Percentiles rank a stretch among this genome's conserved stretches.
Conservation (phyloP, 2,113 vertebrate genomes). For the Apteryx mantelli region DNA sequence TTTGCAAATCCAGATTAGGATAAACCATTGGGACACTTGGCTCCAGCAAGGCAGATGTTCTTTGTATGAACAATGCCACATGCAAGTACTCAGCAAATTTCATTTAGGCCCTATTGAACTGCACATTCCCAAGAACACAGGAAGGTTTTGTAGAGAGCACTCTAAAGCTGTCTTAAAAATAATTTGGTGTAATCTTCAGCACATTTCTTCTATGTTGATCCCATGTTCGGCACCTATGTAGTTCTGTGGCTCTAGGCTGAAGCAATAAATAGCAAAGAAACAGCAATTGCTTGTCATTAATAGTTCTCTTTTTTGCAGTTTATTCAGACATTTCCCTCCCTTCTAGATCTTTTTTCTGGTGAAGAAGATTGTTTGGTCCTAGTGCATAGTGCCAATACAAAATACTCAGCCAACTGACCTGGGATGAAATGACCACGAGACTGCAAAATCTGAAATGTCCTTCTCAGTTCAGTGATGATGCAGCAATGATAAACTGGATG, state of each 20-base stretch:
- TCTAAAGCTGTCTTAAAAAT: neutral
- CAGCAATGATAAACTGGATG: neutral
- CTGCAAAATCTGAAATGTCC: conserved; percentile 6
- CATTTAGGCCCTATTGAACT: neutral
- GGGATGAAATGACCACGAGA: neutral
- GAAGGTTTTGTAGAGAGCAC: neutral
- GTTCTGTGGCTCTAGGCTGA: neutral
- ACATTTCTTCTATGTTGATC: neutral
- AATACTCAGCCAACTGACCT: neutral
- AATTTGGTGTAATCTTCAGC: neutral
- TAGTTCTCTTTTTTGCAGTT: neutral
- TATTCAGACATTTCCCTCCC: neutral
- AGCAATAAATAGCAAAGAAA: neutral
- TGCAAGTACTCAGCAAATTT: neutral
- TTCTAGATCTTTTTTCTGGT: neutral
- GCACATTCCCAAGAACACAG: neutral
- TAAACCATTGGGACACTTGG: neutral
- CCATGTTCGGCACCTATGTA: neutral
- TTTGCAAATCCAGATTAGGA: neutral
- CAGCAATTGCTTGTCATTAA: neutral
- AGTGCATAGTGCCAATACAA: neutral
- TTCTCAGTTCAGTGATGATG: conserved; percentile 42
- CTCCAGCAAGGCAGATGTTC: neutral
- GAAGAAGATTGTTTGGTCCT: neutral
- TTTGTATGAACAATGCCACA: neutral